phyloP scores from a whole-genome alignment of 2,888 invertebrate species.

The Dermolepida albohirtum region DNA sequence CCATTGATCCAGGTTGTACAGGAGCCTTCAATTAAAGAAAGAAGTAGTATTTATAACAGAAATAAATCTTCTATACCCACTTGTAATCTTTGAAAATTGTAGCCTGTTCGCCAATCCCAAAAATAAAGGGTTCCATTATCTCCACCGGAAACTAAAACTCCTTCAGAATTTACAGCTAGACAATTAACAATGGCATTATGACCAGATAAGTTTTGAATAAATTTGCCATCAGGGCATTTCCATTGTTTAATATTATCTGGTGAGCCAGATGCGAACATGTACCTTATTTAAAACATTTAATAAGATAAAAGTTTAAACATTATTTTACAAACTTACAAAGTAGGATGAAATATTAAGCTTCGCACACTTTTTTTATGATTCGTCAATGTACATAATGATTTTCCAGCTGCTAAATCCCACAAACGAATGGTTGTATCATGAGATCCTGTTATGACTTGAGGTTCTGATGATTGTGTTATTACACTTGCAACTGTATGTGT shows the following conservation, averaged over 20 bases:
- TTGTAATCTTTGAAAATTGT: slow-evolving; percentile 95
- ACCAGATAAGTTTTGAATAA: slow-evolving; percentile 95
- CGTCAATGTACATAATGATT: slow-evolving; percentile 92
- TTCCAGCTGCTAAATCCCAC: slow-evolving; percentile 98
- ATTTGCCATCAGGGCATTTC: slow-evolving; percentile 98
- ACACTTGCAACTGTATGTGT: slow-evolving; percentile 97
- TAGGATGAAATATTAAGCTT: slow-evolving; percentile 81
- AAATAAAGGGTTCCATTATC: slow-evolving; percentile 98
- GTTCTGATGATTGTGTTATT: slow-evolving; percentile 92
- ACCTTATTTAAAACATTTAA: slow-evolving; percentile 61
- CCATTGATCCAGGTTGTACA: slow-evolving; percentile 99
- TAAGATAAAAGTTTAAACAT: background rate
- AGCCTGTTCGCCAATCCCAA: slow-evolving; percentile 99
- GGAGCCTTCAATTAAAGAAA: slow-evolving; percentile 74
- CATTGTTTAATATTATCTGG: slow-evolving; percentile 99
- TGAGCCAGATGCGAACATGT: slow-evolving; percentile 98
- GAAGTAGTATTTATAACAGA: slow-evolving; percentile 1
- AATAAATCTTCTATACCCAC: slow-evolving; percentile 59
- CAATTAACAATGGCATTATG: slow-evolving; percentile 99
- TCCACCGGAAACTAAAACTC: slow-evolving; percentile 96
- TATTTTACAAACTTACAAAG: slow-evolving; percentile 65
- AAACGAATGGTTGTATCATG: slow-evolving; percentile 97
- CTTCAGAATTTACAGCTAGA: slow-evolving; percentile 93
- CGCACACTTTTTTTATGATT: slow-evolving; percentile 98
- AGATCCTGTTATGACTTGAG: slow-evolving; percentile 90